These are phyloP conservation scores for Drosophila simulans DNA, from an alignment of 1,140 invertebrate genomes.

Conservation along the genomic window DNA sequence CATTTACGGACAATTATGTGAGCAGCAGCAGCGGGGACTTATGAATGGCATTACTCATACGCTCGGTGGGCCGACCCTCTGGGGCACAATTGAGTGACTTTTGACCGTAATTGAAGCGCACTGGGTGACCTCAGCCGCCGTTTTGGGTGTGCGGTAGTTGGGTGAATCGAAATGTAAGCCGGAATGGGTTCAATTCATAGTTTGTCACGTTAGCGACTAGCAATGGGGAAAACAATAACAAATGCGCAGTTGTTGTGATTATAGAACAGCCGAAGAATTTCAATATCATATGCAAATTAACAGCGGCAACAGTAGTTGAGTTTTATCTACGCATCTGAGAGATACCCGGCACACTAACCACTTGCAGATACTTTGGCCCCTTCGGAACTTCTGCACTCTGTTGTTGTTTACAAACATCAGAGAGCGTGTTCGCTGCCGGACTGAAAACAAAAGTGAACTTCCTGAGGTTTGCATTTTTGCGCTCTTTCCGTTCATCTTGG, in stretches of 20 bases:
- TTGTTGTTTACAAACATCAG: conserved; percentile 68
- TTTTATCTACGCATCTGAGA: conserved; percentile 42
- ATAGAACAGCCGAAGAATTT: conserved; percentile 51
- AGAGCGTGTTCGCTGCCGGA: conserved; percentile 4
- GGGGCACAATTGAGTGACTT: conserved; percentile 70
- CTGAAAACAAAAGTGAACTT: conserved; percentile 74
- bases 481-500: conserved; percentile 27
- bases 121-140: conserved; percentile 45
- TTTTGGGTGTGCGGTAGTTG: conserved; percentile 5
- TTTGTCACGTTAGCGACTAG: conserved; percentile 35
- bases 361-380: conserved; percentile 7
- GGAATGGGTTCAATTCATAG: conserved; percentile 3
- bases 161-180: not conserved
- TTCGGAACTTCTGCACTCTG: conserved; percentile 7
- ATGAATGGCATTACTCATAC: conserved; percentile 54
- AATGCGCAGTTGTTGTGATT: conserved; percentile 51
- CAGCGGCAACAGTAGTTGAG: conserved; percentile 23
- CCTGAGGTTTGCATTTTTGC: conserved; percentile 44
- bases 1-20: conserved; percentile 52
- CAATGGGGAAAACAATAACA: conserved; percentile 3
- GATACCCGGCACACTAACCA: conserved; percentile 17
- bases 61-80: conserved; percentile 35
- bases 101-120: conserved; percentile 73
- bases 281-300: conserved; percentile 66
- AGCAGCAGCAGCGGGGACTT: conserved; percentile 21